Evolutionary conservation across 2,797 vertebrate genomes (phyloP), one percentile per base, ranked within the genome.

Genomic region (Lepilemur ruficaudatus): DNA sequence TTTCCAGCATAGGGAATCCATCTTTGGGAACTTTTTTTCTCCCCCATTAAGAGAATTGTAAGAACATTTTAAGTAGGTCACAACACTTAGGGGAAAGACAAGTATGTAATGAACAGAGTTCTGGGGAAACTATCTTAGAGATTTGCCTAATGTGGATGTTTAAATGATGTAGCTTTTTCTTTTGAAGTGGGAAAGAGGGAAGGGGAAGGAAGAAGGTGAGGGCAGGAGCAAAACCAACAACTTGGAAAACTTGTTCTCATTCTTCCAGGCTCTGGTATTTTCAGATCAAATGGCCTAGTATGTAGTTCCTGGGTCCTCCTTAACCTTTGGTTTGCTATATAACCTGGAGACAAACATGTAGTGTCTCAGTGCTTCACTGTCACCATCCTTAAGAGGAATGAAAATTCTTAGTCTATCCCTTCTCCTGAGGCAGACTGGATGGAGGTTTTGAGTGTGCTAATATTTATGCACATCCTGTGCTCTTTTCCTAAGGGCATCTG

Each of bases 11-110:
- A 84, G 52, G 38, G 30, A 89, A 76, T 20, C 65, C 10, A 38
- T 48, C 38, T 97, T 76, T n/a, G 91, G 81, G 38, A 28, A 43
- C 30, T 46, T 17, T 46, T 7, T 9, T 17, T 32, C 3, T 12
- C 20, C 23, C 10, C 35, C 10, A 79, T 46, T 85, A 59, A 85
- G 84, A 80, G 23, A 59, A 82, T 59, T 73, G 30, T 41, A 70
- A 65, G 52, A 70, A 67, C 43, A 69, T 57, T 94, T 85, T 72
- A 84, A 93, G 50, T 89, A 90, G 61, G 59, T 73, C 50, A 90
- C 23, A 86, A 7, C 25, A 80, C 35, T 93, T 80, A 75, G 83
- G 57, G 61, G 59, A 85, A 88, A 89, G 55, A 65, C 28, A n/a
- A 55, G 7, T 75, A 4, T 63, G 76, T 55, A 52, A 89, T 32